Evolutionary conservation across 2,888 invertebrate species (phyloP).

Genomic region (Eumacrocentrus americanus): DNA sequence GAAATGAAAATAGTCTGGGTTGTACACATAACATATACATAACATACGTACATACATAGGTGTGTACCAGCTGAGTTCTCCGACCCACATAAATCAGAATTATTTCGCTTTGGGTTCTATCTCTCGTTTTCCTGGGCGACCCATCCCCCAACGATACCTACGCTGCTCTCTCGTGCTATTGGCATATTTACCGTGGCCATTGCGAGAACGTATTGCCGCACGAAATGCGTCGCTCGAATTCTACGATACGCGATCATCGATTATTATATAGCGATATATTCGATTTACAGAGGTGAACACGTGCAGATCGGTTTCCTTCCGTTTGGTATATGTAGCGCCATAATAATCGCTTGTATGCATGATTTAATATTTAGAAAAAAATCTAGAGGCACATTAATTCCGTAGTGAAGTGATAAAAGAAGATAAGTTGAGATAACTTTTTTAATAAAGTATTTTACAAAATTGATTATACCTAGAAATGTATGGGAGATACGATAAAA

Average conservation of each 20-base stretch:
- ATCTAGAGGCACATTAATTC: no score
- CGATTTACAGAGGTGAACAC: background rate
- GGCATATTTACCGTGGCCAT: conserved; percentile 41
- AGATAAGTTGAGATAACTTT: no score
- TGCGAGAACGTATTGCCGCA: conserved; percentile 39
- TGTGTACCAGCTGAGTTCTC: conserved; percentile 35
- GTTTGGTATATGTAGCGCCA: no score
- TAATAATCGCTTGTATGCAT: no score
- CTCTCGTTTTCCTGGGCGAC: conserved; percentile 36
- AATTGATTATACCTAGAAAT: no score
- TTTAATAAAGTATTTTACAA: no score
- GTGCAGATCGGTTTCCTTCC: background rate
- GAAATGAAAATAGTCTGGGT: conserved; percentile 32
- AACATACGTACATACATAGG: conserved; percentile 18
- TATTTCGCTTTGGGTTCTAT: conserved; percentile 39
- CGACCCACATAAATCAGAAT: conserved; percentile 41
- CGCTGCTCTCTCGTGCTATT: conserved; percentile 32
- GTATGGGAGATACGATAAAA: no score
- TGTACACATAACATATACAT: conserved; percentile 2
- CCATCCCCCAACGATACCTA: conserved; percentile 23
- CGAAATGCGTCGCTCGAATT: conserved; percentile 33
- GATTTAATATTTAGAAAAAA: no score
- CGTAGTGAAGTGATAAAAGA: no score
- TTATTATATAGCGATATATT: background rate
- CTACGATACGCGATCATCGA: conserved; percentile 14